Conservation (phyloP, 2,888 invertebrate genomes). For the Polydrusus cervinus region DNA sequence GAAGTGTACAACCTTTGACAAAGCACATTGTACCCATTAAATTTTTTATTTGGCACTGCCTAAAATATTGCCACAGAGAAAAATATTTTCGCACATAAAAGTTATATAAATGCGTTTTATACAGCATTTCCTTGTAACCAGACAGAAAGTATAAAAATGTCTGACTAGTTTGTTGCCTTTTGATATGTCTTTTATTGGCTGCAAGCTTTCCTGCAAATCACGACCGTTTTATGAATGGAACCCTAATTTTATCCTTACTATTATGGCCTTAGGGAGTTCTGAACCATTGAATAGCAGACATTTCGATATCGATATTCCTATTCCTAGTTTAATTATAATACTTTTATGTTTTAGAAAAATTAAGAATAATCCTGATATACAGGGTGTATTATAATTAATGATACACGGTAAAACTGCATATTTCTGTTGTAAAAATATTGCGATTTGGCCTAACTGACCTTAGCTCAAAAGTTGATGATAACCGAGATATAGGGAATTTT, state of each 20-base stretch:
- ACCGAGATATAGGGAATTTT: no score
- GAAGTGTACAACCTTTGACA: no score
- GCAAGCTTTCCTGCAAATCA: background rate
- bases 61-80: background rate
- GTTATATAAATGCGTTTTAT: background rate
- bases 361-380: no score
- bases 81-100: background rate
- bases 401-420: no score
- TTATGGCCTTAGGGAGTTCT: background rate
- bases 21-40: background rate
- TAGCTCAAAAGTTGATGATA: no score
- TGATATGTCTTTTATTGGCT: background rate
- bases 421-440: no score
- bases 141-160: slow-evolving; percentile 8
- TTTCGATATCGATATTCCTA: no score
- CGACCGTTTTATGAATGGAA: slow-evolving; percentile 1
- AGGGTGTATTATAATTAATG: no score
- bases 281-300: background rate
- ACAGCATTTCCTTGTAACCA: background rate
- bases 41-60: background rate
- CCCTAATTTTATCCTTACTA: background rate
- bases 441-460: no score
- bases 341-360: no score
- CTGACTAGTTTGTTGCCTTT: background rate
- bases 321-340: no score